Base-by-base conservation (phyloP, 2,797 vertebrate genomes). In the Siniperca obscura region DNA sequence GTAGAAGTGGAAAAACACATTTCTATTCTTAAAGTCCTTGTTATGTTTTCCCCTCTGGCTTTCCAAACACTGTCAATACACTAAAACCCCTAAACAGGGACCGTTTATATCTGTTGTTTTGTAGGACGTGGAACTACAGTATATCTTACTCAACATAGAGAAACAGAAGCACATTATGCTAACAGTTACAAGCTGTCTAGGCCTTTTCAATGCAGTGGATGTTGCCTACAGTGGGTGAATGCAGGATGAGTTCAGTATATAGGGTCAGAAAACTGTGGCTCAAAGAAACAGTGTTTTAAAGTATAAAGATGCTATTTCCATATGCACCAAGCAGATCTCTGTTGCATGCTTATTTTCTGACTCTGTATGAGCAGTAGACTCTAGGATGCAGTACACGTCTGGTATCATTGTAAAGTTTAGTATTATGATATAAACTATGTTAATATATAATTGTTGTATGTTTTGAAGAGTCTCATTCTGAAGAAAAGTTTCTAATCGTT, bases 381-480 rank as follows among this genome's bases (percentile, higher is more conserved):
- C 80, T 93, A 92, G 91, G 90, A 92, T 88, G 90, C 92, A 87
- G 90, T 92, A 86, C 87, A 88, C 71, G 89, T 94, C 89, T 93
- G 82, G 84, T 94, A 93, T 91, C 91, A 92, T 89, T 90, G 90
- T 94, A 90, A 93, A 94, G 86, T 90, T 91, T 91, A 94, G 87
- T 93, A 91, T 93, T 89, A 87, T 55, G 82, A 91, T 86, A 89
- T 91, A 78, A 88, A 81, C 86, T 72, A 79, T 87, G 96, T 96
- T 93, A 93, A 96, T 96, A 94, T 93, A 90, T 92, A 90, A 84
- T 80, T 94, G 91, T 93, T 82, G 87, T 94, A 89, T 72, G 93
- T 93, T 92, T 89, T 82, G 83, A 86, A 81, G 82, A 72, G 73
- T 86, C 68, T 60, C 74, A 83, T 79, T 87, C 82, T 73, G 56